Evolutionary conservation across 2,888 invertebrate species (phyloP).

Genomic region (Entomobrya multifasciata): DNA sequence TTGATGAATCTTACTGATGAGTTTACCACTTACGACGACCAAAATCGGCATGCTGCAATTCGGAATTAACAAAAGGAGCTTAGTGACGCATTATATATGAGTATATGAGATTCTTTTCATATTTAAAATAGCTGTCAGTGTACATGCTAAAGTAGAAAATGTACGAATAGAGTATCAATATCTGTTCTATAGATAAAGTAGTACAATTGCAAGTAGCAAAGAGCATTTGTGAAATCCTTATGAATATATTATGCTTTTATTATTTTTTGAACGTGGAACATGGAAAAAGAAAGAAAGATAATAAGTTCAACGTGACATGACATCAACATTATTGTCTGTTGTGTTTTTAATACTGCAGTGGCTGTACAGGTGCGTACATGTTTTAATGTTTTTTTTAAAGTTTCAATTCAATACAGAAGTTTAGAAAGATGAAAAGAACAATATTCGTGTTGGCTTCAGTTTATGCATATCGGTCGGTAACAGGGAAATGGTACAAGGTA

Average conservation of each 20-base stretch:
- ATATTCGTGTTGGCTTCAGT: not conserved
- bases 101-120: not conserved
- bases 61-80: not conserved
- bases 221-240: not conserved
- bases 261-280: not conserved
- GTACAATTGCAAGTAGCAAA: not conserved
- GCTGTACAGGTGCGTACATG: slow-evolving; percentile 60
- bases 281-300: slow-evolving; percentile 36
- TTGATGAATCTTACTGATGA: slow-evolving; percentile 48
- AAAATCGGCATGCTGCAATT: no score
- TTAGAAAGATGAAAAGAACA: slow-evolving; percentile 17
- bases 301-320: slow-evolving; percentile 67
- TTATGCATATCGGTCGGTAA: slow-evolving; percentile 24
- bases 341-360: slow-evolving; percentile 41
- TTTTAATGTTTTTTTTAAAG: slow-evolving; percentile 18
- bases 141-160: not conserved
- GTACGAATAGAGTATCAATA: no score
- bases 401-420: not conserved
- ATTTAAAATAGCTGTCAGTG: not conserved
- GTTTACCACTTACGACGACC: not conserved
- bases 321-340: slow-evolving; percentile 66
- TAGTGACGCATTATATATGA: not conserved
- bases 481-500: slow-evolving; percentile 14
- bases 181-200: no score
- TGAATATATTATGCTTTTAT: not conserved